A percentile compares a stretch with the other conserved stretches of the same genome.
Conservation (phyloP, 2,888 invertebrate species). For the Latheticus oryzae region DNA sequence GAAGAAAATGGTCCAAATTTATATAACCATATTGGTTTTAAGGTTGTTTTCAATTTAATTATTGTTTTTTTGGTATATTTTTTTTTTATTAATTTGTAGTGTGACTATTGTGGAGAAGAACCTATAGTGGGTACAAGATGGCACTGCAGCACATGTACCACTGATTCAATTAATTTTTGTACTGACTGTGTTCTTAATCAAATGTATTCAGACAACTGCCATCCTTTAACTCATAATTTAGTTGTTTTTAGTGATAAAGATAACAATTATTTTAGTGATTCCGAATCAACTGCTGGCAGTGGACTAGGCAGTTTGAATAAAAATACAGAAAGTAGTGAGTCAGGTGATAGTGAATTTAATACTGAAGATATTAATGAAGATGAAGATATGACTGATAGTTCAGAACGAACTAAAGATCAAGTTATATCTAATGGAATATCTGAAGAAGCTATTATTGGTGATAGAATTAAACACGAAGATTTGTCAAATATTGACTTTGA, state of each 20-base stretch:
- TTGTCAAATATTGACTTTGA: constrained; percentile 15
- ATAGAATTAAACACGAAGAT: constrained; percentile 18
- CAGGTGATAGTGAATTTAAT: constrained; percentile 40
- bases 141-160: constrained; percentile 76
- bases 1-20: constrained; percentile 47
- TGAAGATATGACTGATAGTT: constrained; percentile 20
- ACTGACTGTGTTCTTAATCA: constrained; percentile 73
- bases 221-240: constrained; percentile 66
- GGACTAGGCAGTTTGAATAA: constrained; percentile 34
- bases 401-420: constrained; percentile 12
- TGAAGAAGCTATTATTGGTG: background rate
- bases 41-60: constrained; percentile 59
- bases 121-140: constrained; percentile 76
- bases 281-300: constrained; percentile 43
- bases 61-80: constrained; percentile 25
- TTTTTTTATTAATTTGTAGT: constrained; percentile 63
- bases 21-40: constrained; percentile 65
- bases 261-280: constrained; percentile 41
- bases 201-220: constrained; percentile 66
- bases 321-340: constrained; percentile 28
- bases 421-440: constrained; percentile 8
- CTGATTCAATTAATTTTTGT: constrained; percentile 72
- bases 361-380: constrained; percentile 13
- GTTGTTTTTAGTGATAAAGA: constrained; percentile 55
- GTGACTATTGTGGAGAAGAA: constrained; percentile 73